Percentiles rank a stretch among this genome's conserved stretches.
Conservation (phyloP, 2,888 invertebrate species). For the Idaea dimidiata region DNA sequence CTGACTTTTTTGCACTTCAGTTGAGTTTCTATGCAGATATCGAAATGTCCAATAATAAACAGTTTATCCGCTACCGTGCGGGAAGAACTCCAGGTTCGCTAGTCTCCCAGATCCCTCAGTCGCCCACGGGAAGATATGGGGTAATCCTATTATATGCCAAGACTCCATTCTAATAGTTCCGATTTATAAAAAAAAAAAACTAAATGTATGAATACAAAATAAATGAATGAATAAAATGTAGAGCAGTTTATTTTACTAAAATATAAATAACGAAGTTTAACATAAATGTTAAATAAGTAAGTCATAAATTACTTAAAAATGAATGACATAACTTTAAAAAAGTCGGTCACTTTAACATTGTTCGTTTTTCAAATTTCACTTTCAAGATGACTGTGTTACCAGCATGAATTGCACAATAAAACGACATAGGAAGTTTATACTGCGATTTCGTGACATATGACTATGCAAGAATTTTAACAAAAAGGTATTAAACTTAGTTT, state of each 20-base stretch:
- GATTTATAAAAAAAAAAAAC: background rate
- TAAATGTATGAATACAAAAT: background rate
- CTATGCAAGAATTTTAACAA: background rate
- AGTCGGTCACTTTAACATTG: constrained; percentile 8
- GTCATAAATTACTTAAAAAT: background rate
- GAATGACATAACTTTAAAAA: constrained; percentile 5
- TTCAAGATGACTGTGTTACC: background rate
- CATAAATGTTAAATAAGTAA: background rate
- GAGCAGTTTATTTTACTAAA: background rate
- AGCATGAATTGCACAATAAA: background rate
- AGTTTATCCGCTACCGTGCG: too few relatives aligned
- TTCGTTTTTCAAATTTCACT: constrained; percentile 4
- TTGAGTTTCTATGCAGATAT: too few relatives aligned
- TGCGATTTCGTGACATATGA: background rate
- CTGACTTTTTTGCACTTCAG: too few relatives aligned
- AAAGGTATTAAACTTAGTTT: background rate
- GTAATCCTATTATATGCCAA: too few relatives aligned
- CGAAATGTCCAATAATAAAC: too few relatives aligned
- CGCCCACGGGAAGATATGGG: too few relatives aligned
- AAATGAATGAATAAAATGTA: background rate
- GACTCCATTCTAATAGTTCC: too few relatives aligned
- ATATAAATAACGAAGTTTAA: background rate
- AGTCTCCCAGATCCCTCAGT: too few relatives aligned
- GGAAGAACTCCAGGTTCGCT: too few relatives aligned
- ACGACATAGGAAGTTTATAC: background rate